These are phyloP conservation scores for Syngnathus rostellatus DNA, from an alignment of 2,797 vertebrate species.

Conservation along the genomic window DNA sequence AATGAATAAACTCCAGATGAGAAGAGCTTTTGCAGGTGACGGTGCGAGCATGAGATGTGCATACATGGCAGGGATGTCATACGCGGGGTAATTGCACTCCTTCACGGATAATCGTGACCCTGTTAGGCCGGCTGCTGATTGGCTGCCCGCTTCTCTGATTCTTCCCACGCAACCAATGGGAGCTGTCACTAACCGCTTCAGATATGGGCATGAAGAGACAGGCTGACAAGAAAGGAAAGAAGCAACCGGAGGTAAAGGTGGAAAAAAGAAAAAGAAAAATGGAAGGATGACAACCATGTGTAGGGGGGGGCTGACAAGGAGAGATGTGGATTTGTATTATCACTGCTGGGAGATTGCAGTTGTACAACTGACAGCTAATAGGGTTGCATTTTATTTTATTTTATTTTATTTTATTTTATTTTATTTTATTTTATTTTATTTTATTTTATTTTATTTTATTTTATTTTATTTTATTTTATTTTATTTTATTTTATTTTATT, in stretches of 20 bases:
- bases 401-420: no score
- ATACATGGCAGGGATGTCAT: conserved; percentile 41
- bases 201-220: conserved; percentile 45
- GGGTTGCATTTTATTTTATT: no score
- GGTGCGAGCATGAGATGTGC: conserved; percentile 23
- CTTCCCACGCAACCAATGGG: conserved; percentile 45
- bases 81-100: conserved; percentile 51
- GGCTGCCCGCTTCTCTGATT: conserved; percentile 48
- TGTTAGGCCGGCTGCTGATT: conserved; percentile 58
- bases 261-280: conserved; percentile 17
- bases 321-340: conserved; percentile 34
- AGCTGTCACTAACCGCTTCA: conserved; percentile 36
- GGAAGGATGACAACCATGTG: not conserved
- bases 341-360: conserved; percentile 38
- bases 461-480: no score
- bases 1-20: conserved; percentile 24
- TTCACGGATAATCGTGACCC: conserved; percentile 62
- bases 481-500: no score
- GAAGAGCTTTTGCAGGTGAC: conserved; percentile 16
- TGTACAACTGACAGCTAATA: conserved; percentile 18
- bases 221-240: conserved; percentile 13
- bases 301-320: conserved; percentile 38
- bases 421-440: no score
- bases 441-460: no score
- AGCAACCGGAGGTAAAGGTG: conserved; percentile 41